A percentile compares a stretch with the other conserved stretches of the same genome.
Evolutionary conservation across 2,888 invertebrate species (phyloP).

Genomic region (Tenthredo mesomela): DNA sequence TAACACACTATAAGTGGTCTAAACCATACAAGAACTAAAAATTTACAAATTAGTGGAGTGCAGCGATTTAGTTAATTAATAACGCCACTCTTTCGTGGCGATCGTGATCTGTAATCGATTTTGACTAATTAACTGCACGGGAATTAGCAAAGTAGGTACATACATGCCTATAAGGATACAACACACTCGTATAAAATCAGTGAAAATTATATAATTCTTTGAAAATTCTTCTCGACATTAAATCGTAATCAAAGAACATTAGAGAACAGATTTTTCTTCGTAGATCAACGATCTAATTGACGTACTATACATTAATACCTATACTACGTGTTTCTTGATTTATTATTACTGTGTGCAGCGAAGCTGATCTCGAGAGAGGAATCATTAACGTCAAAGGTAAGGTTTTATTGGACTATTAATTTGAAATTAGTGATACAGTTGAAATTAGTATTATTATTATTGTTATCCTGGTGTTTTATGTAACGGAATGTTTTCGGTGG

Average conservation of each 20-base stretch:
- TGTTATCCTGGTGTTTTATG: not conserved
- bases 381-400: slow-evolving; percentile 6
- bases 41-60: not conserved
- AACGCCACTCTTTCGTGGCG: not conserved
- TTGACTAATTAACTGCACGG: not conserved
- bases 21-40: not conserved
- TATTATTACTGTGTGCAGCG: not conserved
- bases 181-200: not conserved
- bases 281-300: not conserved
- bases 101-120: not conserved
- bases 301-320: not conserved
- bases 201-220: not conserved
- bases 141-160: not conserved
- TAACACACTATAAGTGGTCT: not conserved
- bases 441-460: not conserved
- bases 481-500: not conserved
- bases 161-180: no score
- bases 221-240: not conserved
- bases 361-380: slow-evolving; percentile 9
- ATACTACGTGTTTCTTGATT: not conserved
- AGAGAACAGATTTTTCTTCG: not conserved
- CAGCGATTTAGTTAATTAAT: not conserved
- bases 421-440: slow-evolving; percentile 12
- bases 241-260: not conserved
- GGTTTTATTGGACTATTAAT: not conserved